phyloP scores from a whole-genome alignment of 2,797 vertebrate species.

The Pyrrhura leucotis region DNA sequence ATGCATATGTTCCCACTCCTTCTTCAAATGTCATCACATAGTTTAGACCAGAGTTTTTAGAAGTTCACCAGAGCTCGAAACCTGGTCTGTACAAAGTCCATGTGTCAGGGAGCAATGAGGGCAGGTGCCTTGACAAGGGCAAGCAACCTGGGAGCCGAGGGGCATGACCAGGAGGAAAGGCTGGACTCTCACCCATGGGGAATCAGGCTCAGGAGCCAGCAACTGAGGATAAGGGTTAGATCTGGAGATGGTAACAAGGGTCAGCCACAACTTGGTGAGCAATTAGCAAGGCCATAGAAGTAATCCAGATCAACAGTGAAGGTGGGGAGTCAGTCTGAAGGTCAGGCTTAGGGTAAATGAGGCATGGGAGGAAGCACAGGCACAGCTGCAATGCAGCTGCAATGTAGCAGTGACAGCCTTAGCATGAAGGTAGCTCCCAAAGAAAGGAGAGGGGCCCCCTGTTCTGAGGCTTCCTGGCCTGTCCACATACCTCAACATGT shows the following conservation, averaged over 20 bases:
- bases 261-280: background rate
- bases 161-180: background rate
- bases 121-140: fast-evolving
- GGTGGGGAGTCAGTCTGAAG: background rate
- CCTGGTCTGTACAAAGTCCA: background rate
- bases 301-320: background rate
- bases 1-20: background rate
- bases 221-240: background rate
- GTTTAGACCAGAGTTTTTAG: background rate
- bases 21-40: background rate
- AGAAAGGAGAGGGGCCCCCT: background rate
- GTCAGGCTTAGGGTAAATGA: background rate
- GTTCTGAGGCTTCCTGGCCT: background rate
- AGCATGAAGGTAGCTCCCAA: fast-evolving
- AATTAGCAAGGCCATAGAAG: too few relatives aligned
- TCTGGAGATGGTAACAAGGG: fast-evolving
- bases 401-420: fast-evolving
- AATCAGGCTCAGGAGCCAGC: fast-evolving
- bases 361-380: fast-evolving
- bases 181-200: fast-evolving
- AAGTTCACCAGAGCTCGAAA: background rate
- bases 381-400: fast-evolving
- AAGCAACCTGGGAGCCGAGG: fast-evolving
- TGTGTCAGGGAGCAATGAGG: background rate
- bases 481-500: fast-evolving